phyloP scores from a whole-genome alignment of 2,797 vertebrate genomes.

The Todus mexicanus region DNA sequence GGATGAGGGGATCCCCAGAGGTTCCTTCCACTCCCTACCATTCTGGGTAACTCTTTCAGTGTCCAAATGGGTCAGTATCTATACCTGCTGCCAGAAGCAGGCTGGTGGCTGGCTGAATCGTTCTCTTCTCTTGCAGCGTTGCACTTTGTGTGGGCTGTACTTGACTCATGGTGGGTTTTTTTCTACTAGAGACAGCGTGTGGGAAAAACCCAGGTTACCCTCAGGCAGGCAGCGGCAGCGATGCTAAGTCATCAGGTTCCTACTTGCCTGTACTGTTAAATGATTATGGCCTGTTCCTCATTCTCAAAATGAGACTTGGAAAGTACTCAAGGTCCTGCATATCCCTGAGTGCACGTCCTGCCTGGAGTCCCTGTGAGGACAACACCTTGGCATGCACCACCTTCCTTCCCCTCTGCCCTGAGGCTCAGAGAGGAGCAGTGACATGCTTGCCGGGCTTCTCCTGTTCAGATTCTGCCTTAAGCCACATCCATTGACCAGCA shows the following conservation, averaged over 20 bases:
- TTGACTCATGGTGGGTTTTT: accelerated
- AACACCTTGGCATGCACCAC: accelerated
- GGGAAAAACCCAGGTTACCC: neutral
- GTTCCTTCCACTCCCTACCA: neutral
- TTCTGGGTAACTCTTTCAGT: accelerated
- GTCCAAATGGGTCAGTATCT: accelerated
- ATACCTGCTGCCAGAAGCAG: accelerated
- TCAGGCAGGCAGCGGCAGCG: neutral
- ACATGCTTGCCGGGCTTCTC: accelerated
- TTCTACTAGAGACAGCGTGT: accelerated
- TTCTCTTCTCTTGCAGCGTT: accelerated
- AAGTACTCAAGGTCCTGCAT: accelerated
- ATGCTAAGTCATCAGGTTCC: neutral
- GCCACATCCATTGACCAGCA: accelerated
- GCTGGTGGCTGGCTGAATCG: accelerated
- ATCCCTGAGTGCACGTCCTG: neutral
- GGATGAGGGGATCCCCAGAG: neutral
- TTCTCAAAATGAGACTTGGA: accelerated
- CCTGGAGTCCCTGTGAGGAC: accelerated
- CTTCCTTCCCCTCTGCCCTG: accelerated
- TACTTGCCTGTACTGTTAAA: accelerated
- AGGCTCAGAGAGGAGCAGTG: accelerated
- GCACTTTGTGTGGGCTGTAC: accelerated
- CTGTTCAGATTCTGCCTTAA: accelerated
- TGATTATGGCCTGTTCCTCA: accelerated